These are phyloP conservation scores for Allygus modestus DNA, from an alignment of 2,888 invertebrate genomes.

Conservation along the genomic window DNA sequence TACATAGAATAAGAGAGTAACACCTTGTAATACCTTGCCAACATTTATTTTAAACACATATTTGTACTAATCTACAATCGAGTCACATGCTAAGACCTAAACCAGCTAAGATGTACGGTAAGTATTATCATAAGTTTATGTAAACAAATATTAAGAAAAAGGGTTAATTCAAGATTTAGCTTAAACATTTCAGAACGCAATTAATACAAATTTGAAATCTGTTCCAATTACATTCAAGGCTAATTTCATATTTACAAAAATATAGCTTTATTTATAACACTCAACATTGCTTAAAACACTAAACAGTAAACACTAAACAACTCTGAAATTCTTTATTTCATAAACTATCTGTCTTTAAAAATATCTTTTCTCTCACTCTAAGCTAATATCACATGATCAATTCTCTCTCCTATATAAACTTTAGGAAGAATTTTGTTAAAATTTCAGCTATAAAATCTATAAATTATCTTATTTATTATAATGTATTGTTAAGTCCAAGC, in stretches of 20 bases:
- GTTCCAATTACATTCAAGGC: no score
- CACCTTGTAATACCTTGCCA: background rate
- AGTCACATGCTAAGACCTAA: conserved; percentile 19
- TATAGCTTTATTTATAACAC: background rate
- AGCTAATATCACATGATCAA: conserved; percentile 41
- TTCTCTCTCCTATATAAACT: conserved; percentile 22
- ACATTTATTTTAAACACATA: conserved; percentile 33
- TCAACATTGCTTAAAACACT: conserved; percentile 2
- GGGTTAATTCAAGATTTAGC: no score
- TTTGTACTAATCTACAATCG: background rate
- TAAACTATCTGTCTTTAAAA: background rate
- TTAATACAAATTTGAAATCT: no score
- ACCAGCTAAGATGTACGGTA: background rate
- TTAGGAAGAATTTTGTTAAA: conserved; percentile 23
- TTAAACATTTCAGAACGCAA: no score
- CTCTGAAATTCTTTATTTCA: background rate
- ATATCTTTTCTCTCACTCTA: conserved; percentile 8
- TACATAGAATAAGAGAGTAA: no score
- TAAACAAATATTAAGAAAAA: no score
- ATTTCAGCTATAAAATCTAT: background rate
- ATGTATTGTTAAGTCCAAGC: conserved; percentile 27
- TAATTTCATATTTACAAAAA: conserved; percentile 33
- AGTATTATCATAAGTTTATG: background rate
- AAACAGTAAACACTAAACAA: no score
- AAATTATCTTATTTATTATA: background rate